A percentile compares a stretch with the other conserved stretches of the same genome.
Evolutionary conservation across 2,113 vertebrate species (phyloP).

Genomic region (Psammodynastes pulverulentus): DNA sequence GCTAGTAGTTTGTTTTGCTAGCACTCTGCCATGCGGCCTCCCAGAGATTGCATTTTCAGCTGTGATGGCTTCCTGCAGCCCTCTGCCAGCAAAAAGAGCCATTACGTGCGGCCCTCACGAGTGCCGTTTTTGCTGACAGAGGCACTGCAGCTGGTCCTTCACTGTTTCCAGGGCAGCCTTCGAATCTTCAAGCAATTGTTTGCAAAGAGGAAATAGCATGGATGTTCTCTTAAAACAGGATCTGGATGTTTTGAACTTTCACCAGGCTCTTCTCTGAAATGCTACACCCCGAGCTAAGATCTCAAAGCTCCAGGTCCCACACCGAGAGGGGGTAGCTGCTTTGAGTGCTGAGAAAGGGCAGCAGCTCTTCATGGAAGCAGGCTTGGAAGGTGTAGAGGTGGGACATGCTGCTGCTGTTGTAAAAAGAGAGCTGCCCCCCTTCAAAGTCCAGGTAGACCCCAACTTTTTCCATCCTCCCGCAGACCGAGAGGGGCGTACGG

Average conservation of each 20-base stretch:
- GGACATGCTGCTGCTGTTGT: conserved; percentile 17
- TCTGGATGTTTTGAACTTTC: not conserved
- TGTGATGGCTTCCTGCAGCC: too few relatives aligned
- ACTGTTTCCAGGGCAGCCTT: not conserved
- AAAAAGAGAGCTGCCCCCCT: conserved; percentile 24
- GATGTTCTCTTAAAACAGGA: not conserved
- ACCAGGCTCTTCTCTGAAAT: not conserved
- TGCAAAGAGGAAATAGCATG: not conserved
- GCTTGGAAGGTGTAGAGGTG: conserved; percentile 31
- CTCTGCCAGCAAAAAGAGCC: too few relatives aligned
- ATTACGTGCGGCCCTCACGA: too few relatives aligned
- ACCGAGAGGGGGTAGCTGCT: conserved; percentile 1
- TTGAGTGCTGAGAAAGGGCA: conserved; percentile 26
- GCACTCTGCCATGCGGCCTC: too few relatives aligned
- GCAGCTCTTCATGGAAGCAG: conserved; percentile 7
- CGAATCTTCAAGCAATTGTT: not conserved
- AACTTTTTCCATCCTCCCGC: conserved; percentile 15
- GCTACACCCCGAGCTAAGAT: not conserved
- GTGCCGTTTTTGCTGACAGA: too few relatives aligned
- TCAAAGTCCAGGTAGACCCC: conserved; percentile 36
- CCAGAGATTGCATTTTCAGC: too few relatives aligned
- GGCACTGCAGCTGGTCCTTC: too few relatives aligned
- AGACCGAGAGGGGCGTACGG: not conserved
- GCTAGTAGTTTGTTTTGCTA: too few relatives aligned
- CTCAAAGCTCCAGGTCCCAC: conserved; percentile 25